Conservation (phyloP, 2,797 vertebrate species). For the Oophaga sylvatica region DNA sequence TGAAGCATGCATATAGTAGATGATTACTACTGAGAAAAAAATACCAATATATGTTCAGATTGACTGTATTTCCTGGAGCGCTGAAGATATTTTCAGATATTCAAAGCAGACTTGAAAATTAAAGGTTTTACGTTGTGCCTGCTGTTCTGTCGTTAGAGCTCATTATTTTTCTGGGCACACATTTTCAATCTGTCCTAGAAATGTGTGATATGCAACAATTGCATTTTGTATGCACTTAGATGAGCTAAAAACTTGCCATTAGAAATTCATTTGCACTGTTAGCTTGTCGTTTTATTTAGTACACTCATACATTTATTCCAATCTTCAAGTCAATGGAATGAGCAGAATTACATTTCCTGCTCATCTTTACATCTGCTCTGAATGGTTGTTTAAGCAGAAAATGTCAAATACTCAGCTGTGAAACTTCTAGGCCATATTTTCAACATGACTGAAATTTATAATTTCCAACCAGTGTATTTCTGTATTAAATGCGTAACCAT, state of each 20-base stretch:
- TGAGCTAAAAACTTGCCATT: conserved; percentile 43
- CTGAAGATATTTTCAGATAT: not conserved
- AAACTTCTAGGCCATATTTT: conserved; percentile 8
- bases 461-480: conserved; percentile 12
- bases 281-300: conserved; percentile 28
- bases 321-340: conserved; percentile 24
- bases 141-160: conserved; percentile 21
- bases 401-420: conserved; percentile 36
- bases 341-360: conserved; percentile 41
- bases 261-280: conserved; percentile 30
- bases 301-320: conserved; percentile 34
- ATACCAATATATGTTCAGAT: conserved; percentile 10
- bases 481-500: conserved; percentile 2
- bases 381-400: conserved; percentile 34
- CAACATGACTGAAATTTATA: conserved; percentile 18
- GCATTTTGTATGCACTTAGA: conserved; percentile 34
- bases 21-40: not conserved
- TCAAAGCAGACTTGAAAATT: conserved; percentile 16
- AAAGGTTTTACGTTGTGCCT: conserved; percentile 7
- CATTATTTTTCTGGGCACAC: conserved; percentile 38
- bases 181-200: conserved; percentile 23
- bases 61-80: conserved; percentile 4
- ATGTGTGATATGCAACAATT: conserved; percentile 35
- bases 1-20: not conserved
- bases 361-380: conserved; percentile 39